phyloP scores from a whole-genome alignment of 92 coral and sea anemone genomes.

The Phenganax subtilis region DNA sequence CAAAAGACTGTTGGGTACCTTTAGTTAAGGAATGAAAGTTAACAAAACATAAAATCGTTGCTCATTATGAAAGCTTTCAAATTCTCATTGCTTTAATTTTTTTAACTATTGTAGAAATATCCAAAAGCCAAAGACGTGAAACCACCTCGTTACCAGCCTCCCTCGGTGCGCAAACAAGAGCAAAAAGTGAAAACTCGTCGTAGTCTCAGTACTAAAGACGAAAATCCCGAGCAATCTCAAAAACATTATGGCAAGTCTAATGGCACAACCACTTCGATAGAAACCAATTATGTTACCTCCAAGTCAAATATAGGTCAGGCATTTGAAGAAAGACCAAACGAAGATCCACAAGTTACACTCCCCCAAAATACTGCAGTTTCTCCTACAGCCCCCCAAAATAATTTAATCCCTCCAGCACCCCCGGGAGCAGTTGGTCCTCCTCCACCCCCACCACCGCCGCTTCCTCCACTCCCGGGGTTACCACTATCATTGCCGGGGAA shows the following conservation, averaged over 20 bases:
- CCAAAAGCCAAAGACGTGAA: constrained; percentile 16
- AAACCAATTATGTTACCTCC: neutral
- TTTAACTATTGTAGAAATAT: constrained; percentile 6
- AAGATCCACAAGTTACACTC: neutral
- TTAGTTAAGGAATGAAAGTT: too few relatives aligned
- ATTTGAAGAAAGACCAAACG: neutral
- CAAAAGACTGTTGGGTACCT: too few relatives aligned
- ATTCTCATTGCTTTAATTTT: neutral
- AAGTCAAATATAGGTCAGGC: neutral
- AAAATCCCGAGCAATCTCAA: too few relatives aligned
- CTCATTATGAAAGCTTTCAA: neutral
- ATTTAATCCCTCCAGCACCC: neutral
- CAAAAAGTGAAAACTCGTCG: neutral
- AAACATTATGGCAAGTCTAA: too few relatives aligned
- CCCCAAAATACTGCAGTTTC: neutral
- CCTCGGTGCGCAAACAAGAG: constrained; percentile 24
- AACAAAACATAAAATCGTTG: too few relatives aligned
- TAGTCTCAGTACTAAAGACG: too few relatives aligned
- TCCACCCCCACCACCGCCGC: constrained; percentile 30
- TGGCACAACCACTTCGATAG: neutral
- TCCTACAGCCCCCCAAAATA: neutral
- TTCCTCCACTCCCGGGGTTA: constrained; percentile 13
- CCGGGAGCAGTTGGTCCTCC: constrained; percentile 19
- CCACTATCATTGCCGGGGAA: neutral
- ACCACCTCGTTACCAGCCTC: constrained; percentile 39